phyloP scores from a whole-genome alignment of 2,113 vertebrate genomes.

The Hippocampus abdominalis region DNA sequence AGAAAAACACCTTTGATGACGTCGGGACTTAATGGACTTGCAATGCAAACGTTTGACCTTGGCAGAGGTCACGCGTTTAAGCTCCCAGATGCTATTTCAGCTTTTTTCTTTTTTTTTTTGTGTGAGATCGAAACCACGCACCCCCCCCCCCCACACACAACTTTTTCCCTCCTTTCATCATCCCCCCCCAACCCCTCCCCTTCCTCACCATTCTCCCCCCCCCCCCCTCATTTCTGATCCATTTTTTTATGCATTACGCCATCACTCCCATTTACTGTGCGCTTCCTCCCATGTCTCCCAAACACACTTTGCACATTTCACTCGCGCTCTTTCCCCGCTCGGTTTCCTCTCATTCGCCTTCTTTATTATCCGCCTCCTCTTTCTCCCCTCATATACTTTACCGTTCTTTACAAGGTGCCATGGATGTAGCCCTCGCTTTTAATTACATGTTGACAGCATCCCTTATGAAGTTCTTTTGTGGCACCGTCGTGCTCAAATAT shows the following conservation, averaged over 20 bases:
- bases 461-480: background rate
- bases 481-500: conserved; percentile 26
- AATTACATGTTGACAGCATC: conserved; percentile 42
- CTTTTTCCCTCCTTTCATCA: conserved; percentile 24
- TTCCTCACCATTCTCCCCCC: background rate
- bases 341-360: conserved; percentile 38
- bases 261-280: conserved; percentile 65
- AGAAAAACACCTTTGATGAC: background rate
- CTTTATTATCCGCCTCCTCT: conserved; percentile 58
- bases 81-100: conserved; percentile 8
- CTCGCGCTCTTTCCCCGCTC: conserved; percentile 23
- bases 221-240: conserved; percentile 63
- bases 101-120: background rate
- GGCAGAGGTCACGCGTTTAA: conserved; percentile 38
- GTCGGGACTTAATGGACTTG: conserved; percentile 1
- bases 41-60: conserved; percentile 37
- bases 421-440: conserved; percentile 9
- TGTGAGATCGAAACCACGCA: conserved; percentile 31
- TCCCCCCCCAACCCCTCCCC: conserved; percentile 22
- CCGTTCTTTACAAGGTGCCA: background rate
- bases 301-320: conserved; percentile 51
- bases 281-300: conserved; percentile 57
- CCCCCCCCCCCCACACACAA: conserved; percentile 34
- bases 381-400: conserved; percentile 34
- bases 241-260: conserved; percentile 71